Percentiles rank a stretch among this genome's conserved stretches.
phyloP scores from a whole-genome alignment of 2,888 invertebrate genomes.

The Anorthoa munda region DNA sequence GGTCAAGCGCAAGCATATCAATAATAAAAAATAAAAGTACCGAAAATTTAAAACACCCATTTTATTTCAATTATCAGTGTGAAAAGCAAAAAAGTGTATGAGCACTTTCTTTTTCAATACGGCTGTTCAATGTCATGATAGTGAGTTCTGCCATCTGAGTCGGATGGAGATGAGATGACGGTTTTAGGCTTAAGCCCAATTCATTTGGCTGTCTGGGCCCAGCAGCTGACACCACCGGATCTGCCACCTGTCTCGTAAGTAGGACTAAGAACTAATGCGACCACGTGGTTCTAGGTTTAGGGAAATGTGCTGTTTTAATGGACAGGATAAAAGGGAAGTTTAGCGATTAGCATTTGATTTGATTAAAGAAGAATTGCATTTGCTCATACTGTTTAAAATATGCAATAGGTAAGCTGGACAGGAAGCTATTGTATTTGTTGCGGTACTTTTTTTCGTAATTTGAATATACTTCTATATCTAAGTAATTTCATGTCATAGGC shows the following conservation, averaged over 20 bases:
- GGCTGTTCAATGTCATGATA: slow-evolving; percentile 21
- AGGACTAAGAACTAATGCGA: not conserved
- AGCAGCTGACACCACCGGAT: slow-evolving; percentile 20
- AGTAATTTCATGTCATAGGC: too few relatives aligned
- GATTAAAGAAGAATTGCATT: too few relatives aligned
- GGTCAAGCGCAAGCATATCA: too few relatives aligned
- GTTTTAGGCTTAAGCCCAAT: slow-evolving; percentile 38
- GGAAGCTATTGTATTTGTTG: too few relatives aligned
- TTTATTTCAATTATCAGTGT: not conserved
- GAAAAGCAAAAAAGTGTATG: not conserved
- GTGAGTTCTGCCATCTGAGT: slow-evolving; percentile 33
- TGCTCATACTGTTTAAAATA: too few relatives aligned
- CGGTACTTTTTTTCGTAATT: too few relatives aligned
- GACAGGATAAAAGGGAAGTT: too few relatives aligned
- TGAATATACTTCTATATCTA: too few relatives aligned
- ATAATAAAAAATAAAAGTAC: too few relatives aligned
- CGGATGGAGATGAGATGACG: slow-evolving; percentile 42
- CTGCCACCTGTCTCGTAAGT: slow-evolving; percentile 21
- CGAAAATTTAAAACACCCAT: too few relatives aligned
- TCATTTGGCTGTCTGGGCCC: slow-evolving; percentile 41
- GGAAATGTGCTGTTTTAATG: not conserved
- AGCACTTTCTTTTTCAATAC: slow-evolving; percentile 14
- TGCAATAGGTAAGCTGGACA: too few relatives aligned
- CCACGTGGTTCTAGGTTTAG: slow-evolving; percentile 23
- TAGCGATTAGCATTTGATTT: too few relatives aligned